Evolutionary conservation across 2,888 invertebrate genomes (phyloP).

Genomic region (Drosophila prolongata): DNA sequence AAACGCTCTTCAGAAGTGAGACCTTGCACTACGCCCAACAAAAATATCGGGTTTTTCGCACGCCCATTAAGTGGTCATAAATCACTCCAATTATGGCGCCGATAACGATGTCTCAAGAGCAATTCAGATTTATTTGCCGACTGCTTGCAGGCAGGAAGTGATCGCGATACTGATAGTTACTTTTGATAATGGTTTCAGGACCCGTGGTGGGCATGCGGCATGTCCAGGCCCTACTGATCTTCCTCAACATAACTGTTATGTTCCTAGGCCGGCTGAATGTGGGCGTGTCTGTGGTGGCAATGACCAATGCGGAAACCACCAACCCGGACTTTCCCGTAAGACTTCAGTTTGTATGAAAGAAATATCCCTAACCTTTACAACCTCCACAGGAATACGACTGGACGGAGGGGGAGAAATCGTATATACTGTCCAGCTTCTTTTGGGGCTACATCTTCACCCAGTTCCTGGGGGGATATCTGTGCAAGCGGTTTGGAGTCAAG

Average conservation of each 20-base stretch:
- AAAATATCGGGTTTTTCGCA: slow-evolving; percentile 2
- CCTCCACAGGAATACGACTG: slow-evolving; percentile 76
- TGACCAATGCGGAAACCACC: slow-evolving; percentile 86
- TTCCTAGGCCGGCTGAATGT: slow-evolving; percentile 88
- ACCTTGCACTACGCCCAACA: slow-evolving; percentile 9
- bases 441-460: slow-evolving; percentile 89
- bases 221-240: slow-evolving; percentile 87
- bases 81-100: slow-evolving; percentile 23
- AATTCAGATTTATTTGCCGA: slow-evolving; percentile 22
- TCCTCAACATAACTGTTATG: slow-evolving; percentile 86
- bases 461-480: slow-evolving; percentile 87
- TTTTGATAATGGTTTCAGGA: slow-evolving; percentile 79
- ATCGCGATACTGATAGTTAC: slow-evolving; percentile 64
- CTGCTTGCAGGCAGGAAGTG: slow-evolving; percentile 13
- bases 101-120: slow-evolving; percentile 85
- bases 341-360: background rate
- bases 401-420: slow-evolving; percentile 85
- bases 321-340: slow-evolving; percentile 85
- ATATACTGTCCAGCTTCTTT: slow-evolving; percentile 90
- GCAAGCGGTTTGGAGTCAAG: slow-evolving; percentile 88
- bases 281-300: slow-evolving; percentile 90
- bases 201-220: slow-evolving; percentile 87
- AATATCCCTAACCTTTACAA: no score
- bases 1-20: slow-evolving; percentile 3
- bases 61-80: slow-evolving; percentile 23